Conservation (phyloP, 2,797 vertebrate genomes). For the Benthosema pterotum region DNA sequence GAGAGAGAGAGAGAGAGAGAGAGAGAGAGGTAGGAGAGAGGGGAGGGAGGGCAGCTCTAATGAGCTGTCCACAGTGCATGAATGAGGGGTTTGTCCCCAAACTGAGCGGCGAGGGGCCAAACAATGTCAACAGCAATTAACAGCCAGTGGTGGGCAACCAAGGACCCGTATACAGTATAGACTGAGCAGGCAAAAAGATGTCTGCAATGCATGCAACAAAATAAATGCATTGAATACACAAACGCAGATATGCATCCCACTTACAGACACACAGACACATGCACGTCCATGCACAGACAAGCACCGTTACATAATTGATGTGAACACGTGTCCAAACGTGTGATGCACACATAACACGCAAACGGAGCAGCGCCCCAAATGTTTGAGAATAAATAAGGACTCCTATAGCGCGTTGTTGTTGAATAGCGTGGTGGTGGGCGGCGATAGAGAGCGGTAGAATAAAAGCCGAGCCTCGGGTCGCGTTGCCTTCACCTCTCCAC, state of each 20-base stretch:
- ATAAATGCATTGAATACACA: conserved; percentile 15
- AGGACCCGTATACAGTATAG: conserved; percentile 75
- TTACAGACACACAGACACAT: conserved; percentile 9
- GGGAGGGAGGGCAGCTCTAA: conserved; percentile 83
- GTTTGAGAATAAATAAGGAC: conserved; percentile 52
- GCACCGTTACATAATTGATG: conserved; percentile 19
- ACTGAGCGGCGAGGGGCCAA: conserved; percentile 84
- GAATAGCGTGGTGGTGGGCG: conserved; percentile 34
- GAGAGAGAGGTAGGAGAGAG: conserved; percentile 12
- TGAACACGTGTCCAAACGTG: too few relatives aligned
- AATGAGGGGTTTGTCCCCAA: conserved; percentile 97
- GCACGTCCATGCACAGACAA: conserved; percentile 6
- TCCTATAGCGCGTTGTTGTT: conserved; percentile 29
- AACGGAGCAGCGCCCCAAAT: conserved; percentile 43
- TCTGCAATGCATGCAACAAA: conserved; percentile 34
- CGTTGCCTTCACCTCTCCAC: conserved; percentile 63
- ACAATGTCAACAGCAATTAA: conserved; percentile 95
- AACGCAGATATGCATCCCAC: not conserved
- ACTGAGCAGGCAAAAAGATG: conserved; percentile 70
- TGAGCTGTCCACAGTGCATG: conserved; percentile 87
- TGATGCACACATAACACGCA: conserved; percentile 32
- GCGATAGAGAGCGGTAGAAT: conserved; percentile 22
- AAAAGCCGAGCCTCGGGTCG: conserved; percentile 57
- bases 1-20: conserved; percentile 48
- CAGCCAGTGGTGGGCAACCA: conserved; percentile 76